phyloP scores from a whole-genome alignment of 2,797 vertebrate genomes.

The Tympanoctomys barrerae region DNA sequence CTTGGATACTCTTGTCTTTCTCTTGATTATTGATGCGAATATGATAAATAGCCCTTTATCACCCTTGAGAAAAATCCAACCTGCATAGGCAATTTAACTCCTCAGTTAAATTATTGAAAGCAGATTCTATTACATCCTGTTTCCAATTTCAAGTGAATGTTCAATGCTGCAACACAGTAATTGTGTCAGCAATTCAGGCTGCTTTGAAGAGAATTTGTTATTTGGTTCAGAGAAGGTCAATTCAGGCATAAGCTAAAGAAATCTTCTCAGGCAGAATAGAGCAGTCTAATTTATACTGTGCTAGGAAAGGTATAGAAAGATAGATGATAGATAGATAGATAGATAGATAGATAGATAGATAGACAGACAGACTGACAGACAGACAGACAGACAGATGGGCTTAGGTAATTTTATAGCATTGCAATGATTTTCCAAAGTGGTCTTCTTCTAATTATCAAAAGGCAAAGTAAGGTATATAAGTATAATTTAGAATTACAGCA shows the following conservation, averaged over 20 bases:
- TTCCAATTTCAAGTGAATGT: neutral
- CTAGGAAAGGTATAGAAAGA: neutral
- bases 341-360: neutral
- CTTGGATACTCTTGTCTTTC: neutral
- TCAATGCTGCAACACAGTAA: neutral
- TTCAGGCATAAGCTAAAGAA: constrained; percentile 42
- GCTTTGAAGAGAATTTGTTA: constrained; percentile 44
- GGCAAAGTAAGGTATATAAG: neutral
- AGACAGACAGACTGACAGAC: neutral
- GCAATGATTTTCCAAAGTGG: constrained; percentile 24
- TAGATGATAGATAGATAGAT: neutral
- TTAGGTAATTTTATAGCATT: neutral
- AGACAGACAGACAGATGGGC: neutral
- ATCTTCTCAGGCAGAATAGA: neutral
- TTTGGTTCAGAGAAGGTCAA: constrained; percentile 55
- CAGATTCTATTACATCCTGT: constrained; percentile 6
- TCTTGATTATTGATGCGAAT: neutral
- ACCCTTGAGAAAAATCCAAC: neutral
- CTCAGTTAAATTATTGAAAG: constrained; percentile 20
- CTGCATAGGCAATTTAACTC: neutral
- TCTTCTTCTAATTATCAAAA: constrained; percentile 58
- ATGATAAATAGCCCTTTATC: neutral
- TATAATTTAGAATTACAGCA: constrained; percentile 52
- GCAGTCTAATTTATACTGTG: neutral
- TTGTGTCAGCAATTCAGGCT: constrained; percentile 19